Evolutionary conservation across 2,888 invertebrate genomes (phyloP).

Genomic region (Theodoxus fluviatilis): DNA sequence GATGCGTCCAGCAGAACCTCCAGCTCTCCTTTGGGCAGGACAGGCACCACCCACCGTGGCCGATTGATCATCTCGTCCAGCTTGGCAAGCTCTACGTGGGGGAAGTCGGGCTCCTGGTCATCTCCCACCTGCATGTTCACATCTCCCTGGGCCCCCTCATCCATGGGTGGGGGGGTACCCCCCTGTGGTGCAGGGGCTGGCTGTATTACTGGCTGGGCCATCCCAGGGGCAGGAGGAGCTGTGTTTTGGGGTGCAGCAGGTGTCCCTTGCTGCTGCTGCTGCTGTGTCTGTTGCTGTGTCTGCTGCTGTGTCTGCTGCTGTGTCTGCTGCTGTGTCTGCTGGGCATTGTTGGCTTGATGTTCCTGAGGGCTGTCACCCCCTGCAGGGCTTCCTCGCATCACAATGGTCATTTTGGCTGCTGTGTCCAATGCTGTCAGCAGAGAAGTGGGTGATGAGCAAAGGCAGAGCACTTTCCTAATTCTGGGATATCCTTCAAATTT

Average conservation of each 20-base stretch:
- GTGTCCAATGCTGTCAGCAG: no score
- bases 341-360: slow-evolving; percentile 32
- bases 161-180: slow-evolving; percentile 28
- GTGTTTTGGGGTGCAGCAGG: no score
- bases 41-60: slow-evolving; percentile 96
- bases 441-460: no score
- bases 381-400: slow-evolving; percentile 62
- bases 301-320: slow-evolving; percentile 26
- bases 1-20: slow-evolving; percentile 89
- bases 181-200: slow-evolving; percentile 25
- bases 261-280: slow-evolving; percentile 31
- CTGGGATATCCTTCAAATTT: no score
- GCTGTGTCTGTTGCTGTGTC: slow-evolving; percentile 26
- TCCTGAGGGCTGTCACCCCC: slow-evolving; percentile 61
- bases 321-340: slow-evolving; percentile 26
- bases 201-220: slow-evolving; percentile 21
- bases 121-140: slow-evolving; percentile 34
- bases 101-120: slow-evolving; percentile 73
- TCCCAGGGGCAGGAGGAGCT: no score
- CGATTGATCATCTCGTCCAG: slow-evolving; percentile 95
- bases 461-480: no score
- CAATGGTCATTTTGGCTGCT: slow-evolving; percentile 61
- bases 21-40: slow-evolving; percentile 93
- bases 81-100: slow-evolving; percentile 83
- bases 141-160: slow-evolving; percentile 50